A percentile compares a stretch with the other conserved stretches of the same genome.
Evolutionary conservation across 2,888 invertebrate species (phyloP).

Genomic region (Tuberolachnus salignus): DNA sequence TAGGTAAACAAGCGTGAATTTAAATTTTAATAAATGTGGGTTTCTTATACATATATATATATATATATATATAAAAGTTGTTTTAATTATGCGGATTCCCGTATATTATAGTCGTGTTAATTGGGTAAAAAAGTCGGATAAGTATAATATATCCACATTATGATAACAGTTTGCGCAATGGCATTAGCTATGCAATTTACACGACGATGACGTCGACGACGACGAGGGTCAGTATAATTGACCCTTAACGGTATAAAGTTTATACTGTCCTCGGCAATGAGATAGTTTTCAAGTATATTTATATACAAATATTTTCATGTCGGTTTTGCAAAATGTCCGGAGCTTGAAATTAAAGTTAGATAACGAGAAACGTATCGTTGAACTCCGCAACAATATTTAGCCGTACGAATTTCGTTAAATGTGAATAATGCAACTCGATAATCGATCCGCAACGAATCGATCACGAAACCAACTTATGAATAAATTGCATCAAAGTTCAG

Average conservation of each 20-base stretch:
- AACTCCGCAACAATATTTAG: not conserved
- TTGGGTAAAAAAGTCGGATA: too few species aligned
- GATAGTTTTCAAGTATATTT: slow-evolving; percentile 10
- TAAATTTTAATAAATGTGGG: not conserved
- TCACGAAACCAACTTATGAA: too few species aligned
- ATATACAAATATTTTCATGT: not conserved
- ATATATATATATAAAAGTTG: too few species aligned
- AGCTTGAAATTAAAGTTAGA: not conserved
- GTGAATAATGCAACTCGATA: not conserved
- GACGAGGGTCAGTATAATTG: slow-evolving; percentile 24
- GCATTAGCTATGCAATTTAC: not conserved
- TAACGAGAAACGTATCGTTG: slow-evolving; percentile 8
- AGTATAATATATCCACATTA: too few species aligned
- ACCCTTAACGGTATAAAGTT: too few species aligned
- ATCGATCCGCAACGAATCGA: too few species aligned
- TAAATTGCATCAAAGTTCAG: too few species aligned
- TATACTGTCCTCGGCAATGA: slow-evolving; percentile 15
- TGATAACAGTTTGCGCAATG: not conserved
- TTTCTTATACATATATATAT: too few species aligned
- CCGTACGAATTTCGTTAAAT: not conserved
- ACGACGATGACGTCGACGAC: not conserved
- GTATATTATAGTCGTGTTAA: too few species aligned
- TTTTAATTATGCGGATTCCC: too few species aligned
- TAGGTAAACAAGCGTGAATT: slow-evolving; percentile 60
- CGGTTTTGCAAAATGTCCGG: slow-evolving; percentile 1